Conservation (phyloP, 2,888 invertebrate genomes). For the Pyrrhia umbra region DNA sequence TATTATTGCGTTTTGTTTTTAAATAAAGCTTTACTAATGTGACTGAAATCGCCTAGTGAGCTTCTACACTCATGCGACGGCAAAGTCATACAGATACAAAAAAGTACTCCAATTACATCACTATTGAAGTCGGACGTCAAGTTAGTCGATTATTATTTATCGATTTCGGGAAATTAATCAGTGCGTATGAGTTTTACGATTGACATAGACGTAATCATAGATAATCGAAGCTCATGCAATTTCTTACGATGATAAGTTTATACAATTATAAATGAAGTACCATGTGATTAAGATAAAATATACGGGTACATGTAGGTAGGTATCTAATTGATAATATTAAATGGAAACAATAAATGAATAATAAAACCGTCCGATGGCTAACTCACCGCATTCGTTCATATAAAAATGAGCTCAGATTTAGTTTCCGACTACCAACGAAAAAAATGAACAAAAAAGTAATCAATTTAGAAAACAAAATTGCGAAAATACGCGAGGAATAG, state of each 20-base stretch:
- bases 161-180: slow-evolving; percentile 58
- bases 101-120: slow-evolving; percentile 67
- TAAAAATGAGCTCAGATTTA: slow-evolving; percentile 74
- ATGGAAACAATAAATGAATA: slow-evolving; percentile 89
- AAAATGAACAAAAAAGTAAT: slow-evolving; percentile 50
- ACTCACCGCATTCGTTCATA: slow-evolving; percentile 65
- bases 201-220: slow-evolving; percentile 39
- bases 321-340: slow-evolving; percentile 69
- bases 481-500: slow-evolving; percentile 68
- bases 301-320: slow-evolving; percentile 75
- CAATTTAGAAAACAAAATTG: slow-evolving; percentile 56
- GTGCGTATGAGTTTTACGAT: slow-evolving; percentile 52
- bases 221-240: slow-evolving; percentile 81
- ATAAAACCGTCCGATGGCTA: slow-evolving; percentile 82
- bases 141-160: slow-evolving; percentile 61
- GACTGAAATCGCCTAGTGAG: slow-evolving; percentile 52
- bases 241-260: slow-evolving; percentile 69
- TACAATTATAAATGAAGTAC: slow-evolving; percentile 80
- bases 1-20: slow-evolving; percentile 14
- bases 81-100: slow-evolving; percentile 66
- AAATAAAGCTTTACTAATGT: slow-evolving; percentile 4
- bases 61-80: slow-evolving; percentile 67
- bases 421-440: slow-evolving; percentile 46
- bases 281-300: slow-evolving; percentile 77
- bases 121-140: slow-evolving; percentile 74